Evolutionary conservation across 2,113 vertebrate genomes (phyloP).

Genomic region (Anhinga rufa): DNA sequence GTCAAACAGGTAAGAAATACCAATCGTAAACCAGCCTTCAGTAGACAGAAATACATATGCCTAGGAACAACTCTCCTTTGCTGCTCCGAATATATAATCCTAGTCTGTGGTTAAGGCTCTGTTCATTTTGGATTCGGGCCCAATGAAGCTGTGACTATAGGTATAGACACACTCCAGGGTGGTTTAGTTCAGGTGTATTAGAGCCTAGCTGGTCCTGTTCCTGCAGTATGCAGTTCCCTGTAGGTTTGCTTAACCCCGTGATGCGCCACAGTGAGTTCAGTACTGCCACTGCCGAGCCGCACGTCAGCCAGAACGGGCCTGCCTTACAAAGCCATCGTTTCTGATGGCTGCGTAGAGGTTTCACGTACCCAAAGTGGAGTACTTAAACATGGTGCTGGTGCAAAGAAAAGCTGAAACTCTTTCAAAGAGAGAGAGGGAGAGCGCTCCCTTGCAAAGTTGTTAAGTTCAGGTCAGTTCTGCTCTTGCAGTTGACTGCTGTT

Average conservation of each 20-base stretch:
- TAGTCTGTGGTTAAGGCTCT: neutral
- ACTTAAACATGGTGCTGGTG: neutral
- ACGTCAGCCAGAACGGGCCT: neutral
- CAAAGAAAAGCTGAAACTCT: neutral
- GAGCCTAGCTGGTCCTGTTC: neutral
- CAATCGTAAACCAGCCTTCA: neutral
- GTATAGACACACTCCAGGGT: neutral
- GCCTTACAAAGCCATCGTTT: neutral
- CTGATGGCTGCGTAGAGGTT: neutral
- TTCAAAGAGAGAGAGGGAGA: neutral
- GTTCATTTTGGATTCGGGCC: neutral
- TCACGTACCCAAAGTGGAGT: rapidly evolving
- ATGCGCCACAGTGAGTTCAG: neutral
- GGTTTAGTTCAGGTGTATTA: neutral
- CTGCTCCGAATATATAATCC: neutral
- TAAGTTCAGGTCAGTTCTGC: neutral
- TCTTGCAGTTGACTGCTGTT: neutral
- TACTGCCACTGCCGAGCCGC: neutral
- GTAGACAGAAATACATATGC: neutral
- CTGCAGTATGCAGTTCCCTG: neutral
- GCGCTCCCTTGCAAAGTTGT: neutral
- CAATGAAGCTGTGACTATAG: neutral
- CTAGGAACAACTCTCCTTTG: neutral
- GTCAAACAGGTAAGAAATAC: neutral
- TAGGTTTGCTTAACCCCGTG: neutral